Conservation (phyloP, 2,113 vertebrate species). For the Leptobrachium leishanense region DNA sequence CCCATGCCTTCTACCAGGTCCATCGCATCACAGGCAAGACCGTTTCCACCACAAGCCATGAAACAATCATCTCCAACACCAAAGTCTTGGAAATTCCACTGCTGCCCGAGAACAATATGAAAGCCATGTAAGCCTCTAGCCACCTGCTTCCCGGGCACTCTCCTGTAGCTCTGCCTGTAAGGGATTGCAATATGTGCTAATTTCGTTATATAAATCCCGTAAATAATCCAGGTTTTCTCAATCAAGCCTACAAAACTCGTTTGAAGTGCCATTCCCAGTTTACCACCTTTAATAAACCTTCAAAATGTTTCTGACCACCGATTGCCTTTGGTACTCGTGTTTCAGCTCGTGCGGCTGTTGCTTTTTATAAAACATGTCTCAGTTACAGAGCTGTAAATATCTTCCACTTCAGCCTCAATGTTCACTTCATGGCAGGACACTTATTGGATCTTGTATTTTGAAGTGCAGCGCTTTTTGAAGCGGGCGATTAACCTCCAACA, state of each 20-base stretch:
- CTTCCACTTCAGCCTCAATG: conserved; percentile 57
- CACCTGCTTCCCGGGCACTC: conserved; percentile 27
- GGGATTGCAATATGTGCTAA: conserved; percentile 5
- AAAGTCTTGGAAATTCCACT: conserved; percentile 94
- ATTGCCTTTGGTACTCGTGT: conserved; percentile 58
- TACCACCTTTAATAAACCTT: conserved; percentile 43
- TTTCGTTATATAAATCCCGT: conserved; percentile 8
- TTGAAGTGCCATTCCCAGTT: conserved; percentile 41
- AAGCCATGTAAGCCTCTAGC: conserved; percentile 78
- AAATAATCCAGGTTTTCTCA: conserved; percentile 21
- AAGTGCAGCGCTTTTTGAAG: conserved; percentile 18
- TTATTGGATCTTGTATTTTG: conserved; percentile 54
- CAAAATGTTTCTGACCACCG: conserved; percentile 51
- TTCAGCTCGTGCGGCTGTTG: conserved; percentile 56
- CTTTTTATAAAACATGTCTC: conserved; percentile 62
- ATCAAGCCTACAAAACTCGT: conserved; percentile 34
- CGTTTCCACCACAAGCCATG: conserved; percentile 91
- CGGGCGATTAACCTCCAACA: not conserved
- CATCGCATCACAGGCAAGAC: conserved; percentile 96
- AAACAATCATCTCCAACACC: conserved; percentile 90
- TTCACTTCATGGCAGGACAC: conserved; percentile 60
- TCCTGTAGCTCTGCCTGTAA: conserved; percentile 11
- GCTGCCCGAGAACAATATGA: conserved; percentile 93
- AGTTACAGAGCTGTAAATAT: conserved; percentile 58
- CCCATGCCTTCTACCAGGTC: conserved; percentile 97